Conservation (phyloP, 2,113 vertebrate species). For the Platysteira castanea region DNA sequence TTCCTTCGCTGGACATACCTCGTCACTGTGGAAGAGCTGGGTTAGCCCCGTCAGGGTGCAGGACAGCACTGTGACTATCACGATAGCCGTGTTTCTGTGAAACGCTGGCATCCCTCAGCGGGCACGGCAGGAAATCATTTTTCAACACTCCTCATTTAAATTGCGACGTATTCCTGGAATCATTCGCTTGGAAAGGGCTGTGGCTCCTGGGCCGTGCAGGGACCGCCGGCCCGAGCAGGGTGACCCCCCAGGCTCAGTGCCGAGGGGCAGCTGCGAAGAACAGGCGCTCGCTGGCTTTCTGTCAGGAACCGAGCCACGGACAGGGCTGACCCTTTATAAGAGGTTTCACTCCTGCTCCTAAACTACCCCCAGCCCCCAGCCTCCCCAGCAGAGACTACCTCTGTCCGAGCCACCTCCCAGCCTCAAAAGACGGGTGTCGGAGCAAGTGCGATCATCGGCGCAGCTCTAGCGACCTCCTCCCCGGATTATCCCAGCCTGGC, state of each 20-base stretch:
- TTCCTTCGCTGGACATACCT: rapidly evolving
- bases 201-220: rapidly evolving
- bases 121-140: rapidly evolving
- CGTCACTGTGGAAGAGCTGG: background rate
- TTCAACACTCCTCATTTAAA: background rate
- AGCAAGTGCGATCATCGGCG: rapidly evolving
- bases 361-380: too few relatives aligned
- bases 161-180: background rate
- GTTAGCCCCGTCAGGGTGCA: rapidly evolving
- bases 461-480: background rate
- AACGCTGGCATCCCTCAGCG: background rate
- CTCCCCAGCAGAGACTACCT: background rate
- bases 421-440: background rate
- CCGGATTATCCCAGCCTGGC: rapidly evolving
- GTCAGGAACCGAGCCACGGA: background rate
- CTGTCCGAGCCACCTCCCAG: background rate
- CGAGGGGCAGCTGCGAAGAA: rapidly evolving
- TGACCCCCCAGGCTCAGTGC: too few relatives aligned
- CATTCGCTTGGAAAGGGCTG: background rate
- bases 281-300: too few relatives aligned
- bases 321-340: background rate
- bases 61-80: too few relatives aligned
- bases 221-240: background rate
- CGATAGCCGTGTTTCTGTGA: rapidly evolving
- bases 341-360: background rate